Evolutionary conservation across 1,140 invertebrate species (phyloP), one percentile per base, ranked within the genome.

Genomic region (Hyles vespertilio): DNA sequence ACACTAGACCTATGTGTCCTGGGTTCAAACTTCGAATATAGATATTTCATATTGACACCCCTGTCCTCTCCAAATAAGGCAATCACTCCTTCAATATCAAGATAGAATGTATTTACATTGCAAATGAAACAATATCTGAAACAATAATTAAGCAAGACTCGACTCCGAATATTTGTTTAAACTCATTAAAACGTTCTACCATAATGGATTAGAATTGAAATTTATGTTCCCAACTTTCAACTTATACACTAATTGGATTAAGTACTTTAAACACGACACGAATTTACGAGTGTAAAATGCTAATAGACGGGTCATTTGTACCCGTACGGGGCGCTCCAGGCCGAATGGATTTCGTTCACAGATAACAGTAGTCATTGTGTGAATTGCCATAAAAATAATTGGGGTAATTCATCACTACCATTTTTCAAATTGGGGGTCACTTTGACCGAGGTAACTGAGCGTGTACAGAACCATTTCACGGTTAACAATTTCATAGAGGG

Each of bases 321-420:
- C 65, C 63, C 64, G 40, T 51, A 65, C 69, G 61, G 51, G 56
- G 58, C 62, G 66, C 64, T 12, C 44, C 8, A 57, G 45, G 51
- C 36, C 32, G 36, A 66, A 72, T 74, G 73, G 80, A 78, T 82
- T 79, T 72, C 77, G 79, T 77, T 80, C 77, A 71, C 69, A 67
- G 77, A 82, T 81, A 82, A 77, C 52, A 72, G 61, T 57, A 67
- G 69, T 72, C 78, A 74, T 77, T 81, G 66, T 79, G 59, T 76
- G 56, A 66, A 65, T 47, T 62, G 52, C 70, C 69, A 75, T 82
- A 74, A 81, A 76, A 82, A 59, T 82, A 84, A 82, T 81, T 79
- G 71, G 33, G 57, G 72, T 77, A 78, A 81, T 82, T 77, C 62
- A 63, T 84, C 77, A 81, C 69, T 74, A 80, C 79, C 69, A 67